Percentiles rank a stretch among this genome's conserved stretches.
These are phyloP conservation scores for Cecropterus lyciades DNA, from an alignment of 1,140 invertebrate genomes.

Conservation along the genomic window DNA sequence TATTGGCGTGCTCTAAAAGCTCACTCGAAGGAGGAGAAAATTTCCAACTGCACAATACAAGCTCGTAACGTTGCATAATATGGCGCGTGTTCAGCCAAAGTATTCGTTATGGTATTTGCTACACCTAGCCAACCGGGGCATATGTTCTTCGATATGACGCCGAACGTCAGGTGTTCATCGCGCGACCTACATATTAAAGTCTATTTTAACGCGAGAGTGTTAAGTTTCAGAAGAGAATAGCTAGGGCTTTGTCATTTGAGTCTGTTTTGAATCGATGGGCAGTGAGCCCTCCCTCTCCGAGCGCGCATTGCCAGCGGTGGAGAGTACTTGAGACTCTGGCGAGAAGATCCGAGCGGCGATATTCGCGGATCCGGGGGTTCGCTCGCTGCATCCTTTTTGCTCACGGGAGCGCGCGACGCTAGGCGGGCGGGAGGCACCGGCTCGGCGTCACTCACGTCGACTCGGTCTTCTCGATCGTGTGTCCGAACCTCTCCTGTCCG, in stretches of 20 bases:
- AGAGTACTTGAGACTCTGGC: conserved; percentile 79
- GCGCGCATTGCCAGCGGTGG: conserved; percentile 65
- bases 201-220: conserved; percentile 47
- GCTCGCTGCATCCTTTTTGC: conserved; percentile 80
- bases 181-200: conserved; percentile 48
- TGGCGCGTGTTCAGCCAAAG: conserved; percentile 79
- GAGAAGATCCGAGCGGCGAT: conserved; percentile 75
- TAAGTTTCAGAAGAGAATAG: conserved; percentile 52
- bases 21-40: conserved; percentile 67
- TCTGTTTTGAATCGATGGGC: conserved; percentile 46
- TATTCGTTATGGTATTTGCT: conserved; percentile 83
- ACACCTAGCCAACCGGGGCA: conserved; percentile 81
- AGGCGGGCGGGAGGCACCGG: conserved; percentile 73
- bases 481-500: conserved; percentile 78
- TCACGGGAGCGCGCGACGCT: conserved; percentile 65
- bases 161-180: conserved; percentile 82
- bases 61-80: conserved; percentile 79
- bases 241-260: conserved; percentile 43
- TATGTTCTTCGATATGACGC: conserved; percentile 81
- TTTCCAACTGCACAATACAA: conserved; percentile 76
- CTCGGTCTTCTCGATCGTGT: conserved; percentile 74
- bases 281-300: conserved; percentile 75
- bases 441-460: conserved; percentile 78
- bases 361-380: conserved; percentile 68
- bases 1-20: conserved; percentile 64